Base-by-base conservation (phyloP, 2,113 vertebrate species). In the Bufo gargarizans region DNA sequence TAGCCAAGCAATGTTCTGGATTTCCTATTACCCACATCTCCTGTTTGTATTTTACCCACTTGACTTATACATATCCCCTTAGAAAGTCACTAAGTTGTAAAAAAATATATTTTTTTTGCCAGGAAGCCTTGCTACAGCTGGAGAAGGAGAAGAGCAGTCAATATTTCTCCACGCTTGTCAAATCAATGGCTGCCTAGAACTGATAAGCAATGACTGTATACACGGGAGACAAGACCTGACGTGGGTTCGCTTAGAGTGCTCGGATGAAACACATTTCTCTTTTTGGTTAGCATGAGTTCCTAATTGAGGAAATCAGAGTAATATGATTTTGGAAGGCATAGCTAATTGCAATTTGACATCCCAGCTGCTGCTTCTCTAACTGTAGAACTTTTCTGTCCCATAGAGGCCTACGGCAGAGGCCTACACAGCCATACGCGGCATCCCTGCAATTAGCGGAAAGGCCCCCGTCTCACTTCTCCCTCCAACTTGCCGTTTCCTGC, bases 331-430 rank as follows among this genome's bases (percentile, higher is more conserved):
- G 76, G 82, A 90, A 88, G 13, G 61, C 85, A 87, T 5, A 79
- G 84, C 90, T 91, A 92, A 92, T 91, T 91, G 90, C 80, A 88
- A 91, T 89, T 91, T 93, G n/a, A 90, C 80, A 77, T 76, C 58
- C 89, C 90, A 93, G 89, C 86, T 91, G 71, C 88, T 89, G 74
- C 81, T 84, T 63, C 59, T 88, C 22, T 16, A 53, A 67, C n/a
- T 83, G 67, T 45, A 83, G 76, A 83, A 58, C 77, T 71, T 72
- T 74, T 55, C 50, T 49, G 53, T 12, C 59, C 81, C 80, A 84
- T 17, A 77, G 71, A 88, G 72, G 59, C 87, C 87, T n/a, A 56
- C 13, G 9, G 47, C 79, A 72, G 22, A 84, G 71, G 58, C 72
- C 72, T 67, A 53, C 53, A 77, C 58, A 74, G 55, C 55, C 59